Conservation (phyloP, 2,113 vertebrate genomes). For the Lophius piscatorius region DNA sequence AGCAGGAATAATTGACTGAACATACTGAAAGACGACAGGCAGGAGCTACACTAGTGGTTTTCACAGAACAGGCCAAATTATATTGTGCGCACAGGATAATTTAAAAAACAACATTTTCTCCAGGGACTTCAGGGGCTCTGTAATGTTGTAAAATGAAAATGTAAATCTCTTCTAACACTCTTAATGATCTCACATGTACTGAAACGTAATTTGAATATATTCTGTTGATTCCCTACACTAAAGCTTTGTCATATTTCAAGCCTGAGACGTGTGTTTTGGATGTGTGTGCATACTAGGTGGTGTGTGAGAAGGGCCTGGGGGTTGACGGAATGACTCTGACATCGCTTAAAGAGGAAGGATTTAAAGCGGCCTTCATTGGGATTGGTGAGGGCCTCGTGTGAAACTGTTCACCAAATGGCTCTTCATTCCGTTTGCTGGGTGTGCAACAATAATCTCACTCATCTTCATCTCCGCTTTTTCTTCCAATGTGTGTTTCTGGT, state of each 20-base stretch:
- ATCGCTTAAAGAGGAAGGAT: slow-evolving; percentile 86
- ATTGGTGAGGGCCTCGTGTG: slow-evolving; percentile 83
- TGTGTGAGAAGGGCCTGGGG: slow-evolving; percentile 85
- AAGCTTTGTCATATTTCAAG: no score
- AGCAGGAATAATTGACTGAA: no score
- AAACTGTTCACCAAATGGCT: not conserved
- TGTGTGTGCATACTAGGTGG: slow-evolving; percentile 72
- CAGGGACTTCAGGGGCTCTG: no score
- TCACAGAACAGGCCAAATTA: no score
- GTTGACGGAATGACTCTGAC: slow-evolving; percentile 83
- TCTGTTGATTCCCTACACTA: not conserved
- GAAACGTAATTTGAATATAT: no score
- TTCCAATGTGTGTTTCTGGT: not conserved
- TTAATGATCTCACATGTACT: no score
- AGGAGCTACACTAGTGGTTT: no score
- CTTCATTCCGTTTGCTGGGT: not conserved
- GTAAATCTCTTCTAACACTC: no score
- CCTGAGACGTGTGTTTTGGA: not conserved
- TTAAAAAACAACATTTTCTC: no score
- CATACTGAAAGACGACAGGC: no score
- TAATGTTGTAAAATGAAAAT: no score
- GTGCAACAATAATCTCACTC: not conserved
- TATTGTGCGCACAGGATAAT: no score
- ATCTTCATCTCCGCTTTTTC: not conserved
- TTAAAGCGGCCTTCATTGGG: slow-evolving; percentile 87